Evolutionary conservation across 2,888 invertebrate species (phyloP).

Genomic region (Melipona bicolor): DNA sequence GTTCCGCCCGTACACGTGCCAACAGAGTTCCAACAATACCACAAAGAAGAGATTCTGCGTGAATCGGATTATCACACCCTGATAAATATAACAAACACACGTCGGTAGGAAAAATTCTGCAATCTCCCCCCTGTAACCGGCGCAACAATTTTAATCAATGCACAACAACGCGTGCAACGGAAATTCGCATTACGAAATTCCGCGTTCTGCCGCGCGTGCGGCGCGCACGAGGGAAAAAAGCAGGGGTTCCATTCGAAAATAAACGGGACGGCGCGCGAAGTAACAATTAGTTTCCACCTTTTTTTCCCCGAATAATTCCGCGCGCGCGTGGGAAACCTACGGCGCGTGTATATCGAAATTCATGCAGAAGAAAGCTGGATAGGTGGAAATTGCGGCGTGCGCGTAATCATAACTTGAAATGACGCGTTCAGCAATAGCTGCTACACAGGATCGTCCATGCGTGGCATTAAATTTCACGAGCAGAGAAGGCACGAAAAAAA

Average conservation of each 20-base stretch:
- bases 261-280: background rate
- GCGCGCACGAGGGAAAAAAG: background rate
- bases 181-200: background rate
- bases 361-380: constrained; percentile 54
- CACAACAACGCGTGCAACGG: background rate
- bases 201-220: background rate
- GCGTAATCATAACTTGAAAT: constrained; percentile 65
- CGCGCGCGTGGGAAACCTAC: constrained; percentile 12
- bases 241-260: background rate
- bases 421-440: constrained; percentile 44
- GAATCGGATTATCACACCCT: background rate
- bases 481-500: constrained; percentile 8
- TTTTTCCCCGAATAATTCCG: constrained; percentile 18
- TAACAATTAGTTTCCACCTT: constrained; percentile 33
- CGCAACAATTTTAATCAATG: background rate
- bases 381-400: constrained; percentile 64
- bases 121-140: background rate
- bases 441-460: constrained; percentile 53
- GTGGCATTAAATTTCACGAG: constrained; percentile 67
- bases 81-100: background rate
- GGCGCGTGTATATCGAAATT: constrained; percentile 49
- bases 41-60: background rate
- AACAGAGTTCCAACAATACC: background rate
- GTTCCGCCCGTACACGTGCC: background rate
- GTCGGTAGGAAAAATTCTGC: background rate